Evolutionary conservation across 2,888 invertebrate species (phyloP).

Genomic region (Xestia c-nigrum): DNA sequence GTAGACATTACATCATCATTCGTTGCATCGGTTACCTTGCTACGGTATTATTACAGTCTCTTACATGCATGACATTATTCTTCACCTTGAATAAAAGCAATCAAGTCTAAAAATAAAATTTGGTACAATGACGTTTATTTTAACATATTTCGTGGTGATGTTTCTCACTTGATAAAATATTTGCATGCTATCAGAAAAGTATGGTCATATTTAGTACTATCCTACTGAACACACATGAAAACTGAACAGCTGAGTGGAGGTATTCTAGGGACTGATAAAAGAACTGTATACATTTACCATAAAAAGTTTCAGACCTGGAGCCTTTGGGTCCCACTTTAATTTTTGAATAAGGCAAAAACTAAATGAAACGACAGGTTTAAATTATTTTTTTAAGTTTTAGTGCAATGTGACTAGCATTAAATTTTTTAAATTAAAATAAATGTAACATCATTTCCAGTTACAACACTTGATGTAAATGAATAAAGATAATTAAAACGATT

Average conservation of each 20-base stretch:
- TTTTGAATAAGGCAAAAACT: not conserved
- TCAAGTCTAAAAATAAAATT: constrained; percentile 22
- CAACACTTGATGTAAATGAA: not conserved
- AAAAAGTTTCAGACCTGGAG: not conserved
- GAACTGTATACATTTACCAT: not conserved
- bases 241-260: too few species aligned
- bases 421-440: not conserved
- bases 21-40: not conserved
- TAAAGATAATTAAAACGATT: not conserved
- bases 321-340: not conserved
- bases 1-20: not conserved
- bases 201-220: not conserved
- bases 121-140: constrained; percentile 1
- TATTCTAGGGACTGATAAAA: not conserved
- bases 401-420: not conserved
- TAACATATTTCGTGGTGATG: not conserved
- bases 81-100: constrained; percentile 16
- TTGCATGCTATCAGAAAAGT: not conserved
- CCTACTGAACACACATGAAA: not conserved
- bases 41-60: not conserved
- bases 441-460: not conserved
- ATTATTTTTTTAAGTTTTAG: not conserved
- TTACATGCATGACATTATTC: not conserved
- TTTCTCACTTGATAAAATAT: not conserved
- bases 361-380: not conserved